Base-by-base conservation (phyloP, 2,113 vertebrate species). In the Kobus ellipsiprymnus region DNA sequence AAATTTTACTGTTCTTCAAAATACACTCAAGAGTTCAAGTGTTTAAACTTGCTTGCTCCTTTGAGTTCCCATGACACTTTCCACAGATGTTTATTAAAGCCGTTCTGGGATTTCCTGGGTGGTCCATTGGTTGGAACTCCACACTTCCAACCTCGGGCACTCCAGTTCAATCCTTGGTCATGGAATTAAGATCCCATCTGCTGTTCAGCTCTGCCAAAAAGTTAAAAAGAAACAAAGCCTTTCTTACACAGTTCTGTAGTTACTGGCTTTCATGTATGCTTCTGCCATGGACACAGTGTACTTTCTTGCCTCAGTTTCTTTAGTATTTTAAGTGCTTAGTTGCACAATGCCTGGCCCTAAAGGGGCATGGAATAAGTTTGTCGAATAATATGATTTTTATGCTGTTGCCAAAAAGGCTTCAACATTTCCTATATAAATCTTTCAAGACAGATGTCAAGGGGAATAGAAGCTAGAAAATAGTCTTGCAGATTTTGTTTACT, bases 401-500 rank as follows among this genome's bases (percentile, higher is more conserved):
- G 57, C 4, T 44, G 10, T 86, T 94, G 16, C 67, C 83, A 64
- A 93, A 96, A 82, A 67, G 48, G 29, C 16, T 82, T 85, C 48
- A 93, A 55, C 14, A 60, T 84, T 83, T 93, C 30, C 30, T 94
- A 15, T 83, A 52, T 33, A 93, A 87, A 71, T 87, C 33, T 30
- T 91, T 90, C 25, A 44, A 81, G 25, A 96, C 55, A 91, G 33
- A 96, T 90, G 59, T 64, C 84, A 94, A 91, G 25, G 54, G 7
- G 21, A 90, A 57, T 80, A 62, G 29, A 87, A 96, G 50, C 33
- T 93, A 14, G 46, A 85, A 94, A 92, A 91, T 55, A 90, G 40
- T 94, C 48, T 80, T 83, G 77, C 16, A 64, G 55, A 92, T 80
- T 90, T 81, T 91, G 59, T 95, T 95, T 97, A 67, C 17, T 89